Percentiles rank a stretch among this genome's conserved stretches.
Conservation (phyloP, 2,797 vertebrate genomes). For the Acanthornis magna region DNA sequence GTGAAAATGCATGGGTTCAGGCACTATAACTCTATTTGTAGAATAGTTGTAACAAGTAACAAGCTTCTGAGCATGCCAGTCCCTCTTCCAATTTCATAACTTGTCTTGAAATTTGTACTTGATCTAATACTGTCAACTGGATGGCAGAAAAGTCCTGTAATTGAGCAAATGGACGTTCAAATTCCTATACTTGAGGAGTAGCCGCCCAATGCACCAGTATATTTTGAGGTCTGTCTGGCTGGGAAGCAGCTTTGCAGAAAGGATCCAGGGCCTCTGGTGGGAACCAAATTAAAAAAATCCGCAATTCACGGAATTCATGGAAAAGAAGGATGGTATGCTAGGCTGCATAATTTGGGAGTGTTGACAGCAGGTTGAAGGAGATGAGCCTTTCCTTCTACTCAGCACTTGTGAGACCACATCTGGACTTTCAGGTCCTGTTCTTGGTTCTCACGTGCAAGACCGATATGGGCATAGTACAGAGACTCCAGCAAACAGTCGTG, state of each 20-base stretch:
- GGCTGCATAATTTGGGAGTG: neutral
- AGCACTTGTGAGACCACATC: neutral
- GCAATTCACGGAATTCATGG: rapidly evolving
- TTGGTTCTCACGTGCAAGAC: neutral
- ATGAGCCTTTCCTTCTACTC: neutral
- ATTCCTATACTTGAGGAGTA: neutral
- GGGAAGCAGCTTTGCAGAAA: neutral
- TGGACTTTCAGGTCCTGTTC: neutral
- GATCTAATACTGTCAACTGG: neutral
- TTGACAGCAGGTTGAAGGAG: neutral
- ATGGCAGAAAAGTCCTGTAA: neutral
- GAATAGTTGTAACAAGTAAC: neutral
- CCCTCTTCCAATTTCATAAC: neutral
- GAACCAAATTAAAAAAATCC: neutral
- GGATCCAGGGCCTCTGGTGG: neutral
- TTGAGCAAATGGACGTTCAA: neutral
- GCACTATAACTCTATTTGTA: neutral
- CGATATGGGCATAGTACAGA: neutral
- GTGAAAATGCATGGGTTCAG: neutral
- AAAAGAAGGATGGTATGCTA: neutral
- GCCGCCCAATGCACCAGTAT: neutral
- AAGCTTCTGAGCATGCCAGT: neutral
- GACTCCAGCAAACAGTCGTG: neutral
- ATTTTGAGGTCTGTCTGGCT: neutral
- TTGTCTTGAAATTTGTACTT: neutral